Base-by-base conservation (phyloP, 2,888 invertebrate genomes). In the Melieria crassipennis region DNA sequence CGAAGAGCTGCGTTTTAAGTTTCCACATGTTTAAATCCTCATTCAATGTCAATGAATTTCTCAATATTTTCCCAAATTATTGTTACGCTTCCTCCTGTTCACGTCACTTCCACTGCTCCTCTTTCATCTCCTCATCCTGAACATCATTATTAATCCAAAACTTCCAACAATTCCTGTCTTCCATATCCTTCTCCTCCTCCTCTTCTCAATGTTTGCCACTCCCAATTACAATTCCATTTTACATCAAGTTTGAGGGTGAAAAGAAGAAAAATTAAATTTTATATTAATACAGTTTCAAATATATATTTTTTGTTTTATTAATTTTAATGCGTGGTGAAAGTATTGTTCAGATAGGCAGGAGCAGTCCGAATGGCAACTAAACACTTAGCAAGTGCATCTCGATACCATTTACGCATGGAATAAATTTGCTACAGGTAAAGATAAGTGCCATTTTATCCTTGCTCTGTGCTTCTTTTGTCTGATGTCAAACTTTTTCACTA, bases 171-270 rank as follows among this genome's bases (percentile, higher is more conserved):
- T 68, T 76, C 74, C 68, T 73, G 70, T 60, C 58, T 67, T 69
- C 68, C 30, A 73, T 70, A 68, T 65, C 72, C 75, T 75, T 68
- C 67, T 70, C 69, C 73, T 73, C 69, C 73, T 73, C 71, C 72
- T 75, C 72, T 69, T 72, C 71, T 71, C 74, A 70, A 69, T 72
- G 56, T 68, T 73, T 74, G 70, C 72, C 70, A 71, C 70, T 72
- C 75, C 76, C 74, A 76, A 75, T 64, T 72, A 65, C 66, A 73
- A 69, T 73, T 75, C 75, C 74, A 75, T 70, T 73, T 65, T 16
- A 57, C 75, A 73, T 77, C 70, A 73, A 73, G 30, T 30, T 30
- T 30, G 70, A 74, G 73, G 68, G 77, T 72, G 75, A 73, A 75
- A 71, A 75, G 71, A 76, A 75, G 73, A 75, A 75, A 75, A 75